phyloP scores from a whole-genome alignment of 2,113 vertebrate species.

The Chaenocephalus aceratus region DNA sequence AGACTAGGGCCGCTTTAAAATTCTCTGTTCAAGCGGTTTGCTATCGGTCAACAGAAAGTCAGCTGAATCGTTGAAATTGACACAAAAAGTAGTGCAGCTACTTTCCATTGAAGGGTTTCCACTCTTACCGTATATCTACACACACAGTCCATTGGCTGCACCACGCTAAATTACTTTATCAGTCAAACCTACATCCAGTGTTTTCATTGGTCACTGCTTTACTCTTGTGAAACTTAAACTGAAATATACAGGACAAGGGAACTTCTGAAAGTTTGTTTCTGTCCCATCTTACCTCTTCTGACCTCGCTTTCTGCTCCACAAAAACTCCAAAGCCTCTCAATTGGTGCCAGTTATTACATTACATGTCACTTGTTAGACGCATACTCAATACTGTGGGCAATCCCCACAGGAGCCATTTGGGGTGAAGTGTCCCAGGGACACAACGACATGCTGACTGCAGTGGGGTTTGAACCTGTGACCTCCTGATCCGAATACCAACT shows the following conservation, averaged over 20 bases:
- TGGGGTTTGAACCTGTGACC: no score
- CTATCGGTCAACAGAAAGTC: background rate
- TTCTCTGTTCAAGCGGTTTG: background rate
- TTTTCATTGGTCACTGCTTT: background rate
- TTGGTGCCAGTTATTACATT: conserved; percentile 19
- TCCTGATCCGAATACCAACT: no score
- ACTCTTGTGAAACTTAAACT: background rate
- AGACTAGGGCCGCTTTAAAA: no score
- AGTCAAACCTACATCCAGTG: background rate
- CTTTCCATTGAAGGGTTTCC: background rate
- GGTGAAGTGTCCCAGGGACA: no score
- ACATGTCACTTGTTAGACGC: no score
- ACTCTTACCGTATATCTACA: no score
- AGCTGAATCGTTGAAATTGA: no score
- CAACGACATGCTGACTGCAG: no score
- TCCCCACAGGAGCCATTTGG: no score
- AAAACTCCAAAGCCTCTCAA: conserved; percentile 38
- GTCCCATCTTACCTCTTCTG: conserved; percentile 16
- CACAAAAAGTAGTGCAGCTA: background rate
- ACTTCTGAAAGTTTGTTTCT: background rate
- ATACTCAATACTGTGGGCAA: no score
- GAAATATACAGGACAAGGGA: background rate
- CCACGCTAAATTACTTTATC: background rate
- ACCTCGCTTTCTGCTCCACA: conserved; percentile 10
- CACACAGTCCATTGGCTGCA: no score